phyloP scores from a whole-genome alignment of 2,113 vertebrate genomes.

The Australoheros scitulus region DNA sequence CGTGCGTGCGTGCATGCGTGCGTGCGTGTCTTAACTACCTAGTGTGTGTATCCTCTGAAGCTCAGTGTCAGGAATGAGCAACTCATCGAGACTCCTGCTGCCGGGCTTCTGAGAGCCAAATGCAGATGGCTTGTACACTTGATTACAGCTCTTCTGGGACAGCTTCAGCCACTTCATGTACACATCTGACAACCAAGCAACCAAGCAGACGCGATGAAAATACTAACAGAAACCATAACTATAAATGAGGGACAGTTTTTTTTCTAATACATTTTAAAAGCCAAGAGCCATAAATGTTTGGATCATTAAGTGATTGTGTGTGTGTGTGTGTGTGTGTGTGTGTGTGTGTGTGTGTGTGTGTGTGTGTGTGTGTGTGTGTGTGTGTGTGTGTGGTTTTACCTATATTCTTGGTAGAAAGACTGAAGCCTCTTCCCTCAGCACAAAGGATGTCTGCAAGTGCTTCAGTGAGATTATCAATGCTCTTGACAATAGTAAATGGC shows the following conservation, averaged over 20 bases:
- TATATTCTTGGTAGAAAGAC: conserved; percentile 80
- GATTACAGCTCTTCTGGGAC: conserved; percentile 58
- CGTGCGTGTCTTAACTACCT: conserved; percentile 60
- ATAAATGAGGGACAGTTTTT: background rate
- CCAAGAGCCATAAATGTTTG: background rate
- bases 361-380: background rate
- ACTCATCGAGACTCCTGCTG: conserved; percentile 65
- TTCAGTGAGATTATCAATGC: conserved; percentile 75
- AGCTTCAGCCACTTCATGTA: conserved; percentile 71
- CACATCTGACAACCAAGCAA: conserved; percentile 64
- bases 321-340: background rate
- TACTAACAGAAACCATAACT: background rate
- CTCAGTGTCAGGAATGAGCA: conserved; percentile 78
- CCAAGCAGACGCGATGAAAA: background rate
- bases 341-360: rapidly evolving
- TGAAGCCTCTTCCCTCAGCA: conserved; percentile 66
- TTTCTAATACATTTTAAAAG: background rate
- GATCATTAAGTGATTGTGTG: rapidly evolving
- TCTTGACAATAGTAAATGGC: conserved; percentile 75
- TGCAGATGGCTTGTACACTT: conserved; percentile 73
- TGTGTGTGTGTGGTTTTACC: conserved; percentile 58
- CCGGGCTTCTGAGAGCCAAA: conserved; percentile 35
- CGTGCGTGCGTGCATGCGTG: background rate
- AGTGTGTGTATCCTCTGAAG: conserved; percentile 70
- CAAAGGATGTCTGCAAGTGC: conserved; percentile 72